Base-by-base conservation (phyloP, 2,888 invertebrate genomes). In the Cataglyphis cursor region DNA sequence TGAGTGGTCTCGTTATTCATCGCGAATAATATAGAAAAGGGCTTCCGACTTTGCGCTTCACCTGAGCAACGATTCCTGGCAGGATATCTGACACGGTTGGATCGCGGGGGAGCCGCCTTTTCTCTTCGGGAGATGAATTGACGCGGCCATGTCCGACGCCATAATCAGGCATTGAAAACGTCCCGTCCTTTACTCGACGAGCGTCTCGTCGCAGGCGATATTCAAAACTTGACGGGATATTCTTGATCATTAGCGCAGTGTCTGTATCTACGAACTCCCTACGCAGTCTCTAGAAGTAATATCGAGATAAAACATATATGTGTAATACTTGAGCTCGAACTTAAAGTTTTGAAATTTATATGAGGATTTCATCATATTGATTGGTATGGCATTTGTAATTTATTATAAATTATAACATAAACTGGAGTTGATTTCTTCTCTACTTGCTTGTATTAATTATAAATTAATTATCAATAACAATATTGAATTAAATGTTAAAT, bases 1-100 rank as follows among this genome's bases (percentile, higher is more conserved):
- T 93, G 93, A 95, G 94, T 93, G 93, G 91, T 92, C 93, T 94
- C 94, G 93, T 94, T 94, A 95, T 94, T 95, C 94, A 94, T 92
- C 90, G 91, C 91, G 93, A 93, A 93, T 93, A 94, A 94, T 94
- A 94, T 93, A 93, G 93, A 92, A 93, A 93, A 93, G 92, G 90
- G 91, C 88, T 86, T 87, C 85, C 88, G 84, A 88, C 86, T 87
- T 83, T 41, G 76, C 72, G 87, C 86, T 83, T 81, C 84, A 83
- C 87, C 88, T 82, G 87, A 82, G 83, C 87, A 84, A 86, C 85
- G 87, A 89, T 87, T 85, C 85, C 73, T 59, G 59, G 66, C 48
- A 74, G 86, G 86, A 87, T 88, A 88, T 87, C 87, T 76, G 89
- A 89, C 89, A 83, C 85, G 83, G 74, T 62, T 81, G 82, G 73